A percentile compares a stretch with the other conserved stretches of the same genome.
Evolutionary conservation across 2,797 vertebrate genomes (phyloP).

Genomic region (Diplodus sargus): DNA sequence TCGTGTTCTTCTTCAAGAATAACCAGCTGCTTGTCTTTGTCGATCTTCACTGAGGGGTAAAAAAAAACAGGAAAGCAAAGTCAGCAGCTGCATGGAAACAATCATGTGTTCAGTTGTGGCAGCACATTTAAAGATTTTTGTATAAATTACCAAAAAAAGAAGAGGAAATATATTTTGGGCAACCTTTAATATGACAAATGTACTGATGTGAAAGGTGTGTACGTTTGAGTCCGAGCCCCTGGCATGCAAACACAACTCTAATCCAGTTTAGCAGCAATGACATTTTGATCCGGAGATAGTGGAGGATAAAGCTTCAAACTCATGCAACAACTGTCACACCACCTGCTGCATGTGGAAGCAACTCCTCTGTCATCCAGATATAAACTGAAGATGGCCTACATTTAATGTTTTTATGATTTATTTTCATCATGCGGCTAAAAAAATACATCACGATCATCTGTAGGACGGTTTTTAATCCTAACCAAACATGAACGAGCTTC

Average conservation of each 20-base stretch:
- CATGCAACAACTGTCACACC: conserved; percentile 12
- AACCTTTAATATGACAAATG: neutral
- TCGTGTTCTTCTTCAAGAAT: conserved; percentile 87
- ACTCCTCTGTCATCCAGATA: neutral
- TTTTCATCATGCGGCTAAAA: neutral
- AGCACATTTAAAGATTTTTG: neutral
- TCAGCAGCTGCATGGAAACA: neutral
- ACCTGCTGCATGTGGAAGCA: conserved; percentile 32
- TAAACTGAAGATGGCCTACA: neutral
- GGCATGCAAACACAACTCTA: conserved; percentile 3
- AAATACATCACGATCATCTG: neutral
- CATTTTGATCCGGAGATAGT: conserved; percentile 43
- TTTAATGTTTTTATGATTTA: neutral
- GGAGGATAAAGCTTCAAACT: conserved; percentile 39
- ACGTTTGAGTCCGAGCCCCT: neutral
- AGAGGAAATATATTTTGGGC: neutral
- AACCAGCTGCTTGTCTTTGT: conserved; percentile 85
- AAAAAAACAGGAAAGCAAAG: neutral
- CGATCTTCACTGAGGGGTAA: conserved; percentile 85
- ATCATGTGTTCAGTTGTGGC: neutral
- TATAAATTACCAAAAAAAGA: neutral
- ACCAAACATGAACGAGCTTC: neutral
- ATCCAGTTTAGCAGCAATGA: conserved; percentile 51
- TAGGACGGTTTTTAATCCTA: neutral
- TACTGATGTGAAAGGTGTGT: neutral